phyloP scores from a whole-genome alignment of 2,113 vertebrate genomes.

The Dissostichus mawsoni region DNA sequence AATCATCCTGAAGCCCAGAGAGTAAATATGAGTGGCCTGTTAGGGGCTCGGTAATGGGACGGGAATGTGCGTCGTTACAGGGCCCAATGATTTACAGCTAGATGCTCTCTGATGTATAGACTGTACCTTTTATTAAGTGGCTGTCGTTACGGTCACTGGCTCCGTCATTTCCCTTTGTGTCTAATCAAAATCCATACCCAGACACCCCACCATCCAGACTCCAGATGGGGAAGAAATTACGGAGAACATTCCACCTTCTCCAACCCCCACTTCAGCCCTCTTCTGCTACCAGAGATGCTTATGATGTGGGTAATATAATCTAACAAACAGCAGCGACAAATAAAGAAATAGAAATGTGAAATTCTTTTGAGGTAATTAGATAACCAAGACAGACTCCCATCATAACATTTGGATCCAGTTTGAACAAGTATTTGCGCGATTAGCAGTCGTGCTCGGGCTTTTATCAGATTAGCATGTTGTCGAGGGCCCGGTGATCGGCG shows the following conservation, averaged over 20 bases:
- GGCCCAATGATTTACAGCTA: conserved; percentile 90
- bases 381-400: conserved; percentile 74
- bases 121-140: conserved; percentile 85
- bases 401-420: conserved; percentile 66
- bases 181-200: conserved; percentile 78
- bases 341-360: conserved; percentile 66
- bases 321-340: conserved; percentile 58
- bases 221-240: conserved; percentile 50
- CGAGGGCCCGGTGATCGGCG: conserved; percentile 63
- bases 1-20: conserved; percentile 91
- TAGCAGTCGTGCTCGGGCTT: conserved; percentile 54
- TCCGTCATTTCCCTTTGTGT: conserved; percentile 78
- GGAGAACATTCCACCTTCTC: conserved; percentile 27
- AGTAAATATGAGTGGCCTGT: conserved; percentile 91
- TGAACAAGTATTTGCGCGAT: conserved; percentile 70
- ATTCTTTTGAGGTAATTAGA: conserved; percentile 73
- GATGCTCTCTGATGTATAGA: conserved; percentile 89
- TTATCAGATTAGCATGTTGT: conserved; percentile 72
- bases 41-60: conserved; percentile 87
- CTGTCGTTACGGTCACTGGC: conserved; percentile 74
- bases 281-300: conserved; percentile 29
- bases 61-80: conserved; percentile 88
- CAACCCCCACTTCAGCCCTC: background rate
- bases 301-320: conserved; percentile 36
- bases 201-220: conserved; percentile 47